Evolutionary conservation across 2,113 vertebrate species (phyloP).

Genomic region (Cinclus mexicanus): DNA sequence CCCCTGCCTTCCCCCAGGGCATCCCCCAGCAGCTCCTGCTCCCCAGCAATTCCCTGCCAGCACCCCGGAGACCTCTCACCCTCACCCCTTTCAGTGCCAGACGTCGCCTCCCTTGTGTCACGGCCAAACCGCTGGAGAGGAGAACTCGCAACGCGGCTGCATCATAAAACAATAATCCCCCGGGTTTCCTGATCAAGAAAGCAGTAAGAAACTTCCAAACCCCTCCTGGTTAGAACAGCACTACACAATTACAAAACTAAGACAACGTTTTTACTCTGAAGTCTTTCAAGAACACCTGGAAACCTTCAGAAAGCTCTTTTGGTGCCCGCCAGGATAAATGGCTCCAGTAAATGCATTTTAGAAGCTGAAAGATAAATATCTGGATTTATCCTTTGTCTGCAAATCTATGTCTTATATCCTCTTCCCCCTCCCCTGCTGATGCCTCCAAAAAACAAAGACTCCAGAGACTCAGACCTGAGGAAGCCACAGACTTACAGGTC

Average conservation of each 20-base stretch:
- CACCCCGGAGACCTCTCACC: not conserved
- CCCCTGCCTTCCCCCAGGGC: no score
- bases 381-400: not conserved
- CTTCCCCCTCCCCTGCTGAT: not conserved
- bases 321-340: not conserved
- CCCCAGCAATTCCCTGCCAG: no score
- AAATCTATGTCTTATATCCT: not conserved
- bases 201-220: not conserved
- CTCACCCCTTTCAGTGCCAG: not conserved
- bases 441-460: not conserved
- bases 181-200: not conserved
- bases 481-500: not conserved
- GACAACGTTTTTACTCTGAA: not conserved
- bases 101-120: not conserved
- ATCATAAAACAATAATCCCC: rapidly evolving
- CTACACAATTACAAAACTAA: not conserved
- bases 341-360: not conserved
- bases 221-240: not conserved
- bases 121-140: not conserved
- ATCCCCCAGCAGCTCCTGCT: not conserved
- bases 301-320: not conserved
- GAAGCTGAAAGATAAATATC: not conserved
- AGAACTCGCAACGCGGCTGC: not conserved
- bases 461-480: not conserved
- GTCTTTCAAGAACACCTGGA: not conserved